Evolutionary conservation across 2,888 invertebrate genomes (phyloP).

Genomic region (Danaus chrysippus): DNA sequence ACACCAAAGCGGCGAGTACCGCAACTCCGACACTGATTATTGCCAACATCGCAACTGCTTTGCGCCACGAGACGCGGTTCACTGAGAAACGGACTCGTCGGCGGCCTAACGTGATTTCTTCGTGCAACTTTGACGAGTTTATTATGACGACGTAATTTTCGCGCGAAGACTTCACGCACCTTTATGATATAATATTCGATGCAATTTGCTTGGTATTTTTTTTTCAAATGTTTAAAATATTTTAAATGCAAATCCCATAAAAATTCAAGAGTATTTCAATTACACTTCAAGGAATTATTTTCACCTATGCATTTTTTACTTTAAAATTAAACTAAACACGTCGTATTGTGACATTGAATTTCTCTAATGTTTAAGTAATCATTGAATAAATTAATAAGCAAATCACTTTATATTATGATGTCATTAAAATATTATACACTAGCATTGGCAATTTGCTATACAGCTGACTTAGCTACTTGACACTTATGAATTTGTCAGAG

Average conservation of each 20-base stretch:
- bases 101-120: slow-evolving; percentile 34
- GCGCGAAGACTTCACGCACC: background rate
- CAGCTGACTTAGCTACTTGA: background rate
- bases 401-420: background rate
- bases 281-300: no score
- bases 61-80: slow-evolving; percentile 71
- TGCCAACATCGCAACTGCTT: slow-evolving; percentile 62
- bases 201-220: no score
- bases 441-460: background rate
- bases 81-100: slow-evolving; percentile 46
- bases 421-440: background rate
- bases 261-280: no score
- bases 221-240: no score
- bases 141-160: slow-evolving; percentile 4
- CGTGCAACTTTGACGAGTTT: slow-evolving; percentile 28
- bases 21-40: slow-evolving; percentile 62
- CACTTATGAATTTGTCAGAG: background rate
- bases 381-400: no score
- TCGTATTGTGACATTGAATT: no score
- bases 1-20: slow-evolving; percentile 67
- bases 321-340: no score
- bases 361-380: no score
- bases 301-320: no score
- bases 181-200: no score
- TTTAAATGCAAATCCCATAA: no score